Evolutionary conservation across 1,140 invertebrate species (phyloP).

Genomic region (Brachionus asplanchnoidis): DNA sequence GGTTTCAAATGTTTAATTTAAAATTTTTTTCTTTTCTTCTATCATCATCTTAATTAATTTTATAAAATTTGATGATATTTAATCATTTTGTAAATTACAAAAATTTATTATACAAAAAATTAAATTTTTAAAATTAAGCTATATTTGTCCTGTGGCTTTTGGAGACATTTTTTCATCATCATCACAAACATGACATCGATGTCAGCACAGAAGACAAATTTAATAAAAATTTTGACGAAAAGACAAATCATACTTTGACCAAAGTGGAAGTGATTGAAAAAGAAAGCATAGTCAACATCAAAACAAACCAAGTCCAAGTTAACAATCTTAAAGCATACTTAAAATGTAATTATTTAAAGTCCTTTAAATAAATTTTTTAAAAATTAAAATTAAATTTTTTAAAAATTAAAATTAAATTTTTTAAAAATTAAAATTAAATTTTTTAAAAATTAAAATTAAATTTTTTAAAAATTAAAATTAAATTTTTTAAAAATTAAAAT

Average conservation of each 20-base stretch:
- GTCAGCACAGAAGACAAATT: background rate
- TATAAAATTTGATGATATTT: too few relatives aligned
- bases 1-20: too few relatives aligned
- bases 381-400: background rate
- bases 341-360: conserved; percentile 34
- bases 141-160: background rate
- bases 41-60: too few relatives aligned
- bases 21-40: too few relatives aligned
- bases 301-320: background rate
- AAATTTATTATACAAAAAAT: background rate
- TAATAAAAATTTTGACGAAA: background rate
- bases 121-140: background rate
- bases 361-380: too few relatives aligned
- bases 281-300: background rate
- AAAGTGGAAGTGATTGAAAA: background rate
- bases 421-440: background rate
- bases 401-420: background rate
- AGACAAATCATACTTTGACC: background rate
- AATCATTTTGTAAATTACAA: too few relatives aligned
- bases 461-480: background rate
- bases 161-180: conserved; percentile 38
- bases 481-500: too few relatives aligned
- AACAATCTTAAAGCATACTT: background rate
- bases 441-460: background rate
- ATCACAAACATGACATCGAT: background rate